Conservation (phyloP, 2,113 vertebrate genomes). For the Monarcha castaneiventris region DNA sequence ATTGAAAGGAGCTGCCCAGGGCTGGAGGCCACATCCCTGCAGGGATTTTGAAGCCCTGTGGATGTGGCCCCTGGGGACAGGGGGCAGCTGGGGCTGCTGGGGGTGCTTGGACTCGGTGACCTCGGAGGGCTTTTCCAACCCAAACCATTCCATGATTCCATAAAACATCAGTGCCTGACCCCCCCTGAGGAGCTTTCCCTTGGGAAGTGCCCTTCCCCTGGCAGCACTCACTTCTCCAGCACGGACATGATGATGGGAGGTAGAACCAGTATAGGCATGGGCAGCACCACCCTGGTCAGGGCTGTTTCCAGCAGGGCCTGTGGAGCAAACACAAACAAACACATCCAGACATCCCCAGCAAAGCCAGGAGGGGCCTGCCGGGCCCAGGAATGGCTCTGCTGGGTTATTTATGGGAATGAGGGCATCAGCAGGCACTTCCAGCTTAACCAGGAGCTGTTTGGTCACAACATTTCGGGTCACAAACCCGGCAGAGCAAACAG, state of each 20-base stretch:
- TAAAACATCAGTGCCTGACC: background rate
- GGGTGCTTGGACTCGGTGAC: accelerated
- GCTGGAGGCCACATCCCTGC: background rate
- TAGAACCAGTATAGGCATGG: constrained; percentile 91
- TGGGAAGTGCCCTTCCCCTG: accelerated
- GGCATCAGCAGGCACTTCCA: background rate
- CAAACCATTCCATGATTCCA: background rate
- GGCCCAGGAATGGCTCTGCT: background rate
- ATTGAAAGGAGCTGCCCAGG: background rate
- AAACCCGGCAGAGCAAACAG: background rate
- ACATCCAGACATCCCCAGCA: background rate
- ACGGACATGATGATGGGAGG: constrained; percentile 89
- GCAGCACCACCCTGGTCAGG: constrained; percentile 89
- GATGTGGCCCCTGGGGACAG: background rate
- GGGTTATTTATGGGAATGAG: accelerated
- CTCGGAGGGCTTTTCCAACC: background rate
- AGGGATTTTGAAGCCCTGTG: background rate
- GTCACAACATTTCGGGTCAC: background rate
- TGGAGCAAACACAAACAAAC: background rate
- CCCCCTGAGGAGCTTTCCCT: background rate
- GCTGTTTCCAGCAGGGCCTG: constrained; percentile 92
- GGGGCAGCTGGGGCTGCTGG: background rate
- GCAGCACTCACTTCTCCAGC: constrained; percentile 88
- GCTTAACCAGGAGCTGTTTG: background rate
- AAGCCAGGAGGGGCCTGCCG: background rate